A percentile compares a stretch with the other conserved stretches of the same genome.
These are phyloP conservation scores for Ptychochromis oligacanthus DNA, from an alignment of 2,113 vertebrate species.

Conservation along the genomic window DNA sequence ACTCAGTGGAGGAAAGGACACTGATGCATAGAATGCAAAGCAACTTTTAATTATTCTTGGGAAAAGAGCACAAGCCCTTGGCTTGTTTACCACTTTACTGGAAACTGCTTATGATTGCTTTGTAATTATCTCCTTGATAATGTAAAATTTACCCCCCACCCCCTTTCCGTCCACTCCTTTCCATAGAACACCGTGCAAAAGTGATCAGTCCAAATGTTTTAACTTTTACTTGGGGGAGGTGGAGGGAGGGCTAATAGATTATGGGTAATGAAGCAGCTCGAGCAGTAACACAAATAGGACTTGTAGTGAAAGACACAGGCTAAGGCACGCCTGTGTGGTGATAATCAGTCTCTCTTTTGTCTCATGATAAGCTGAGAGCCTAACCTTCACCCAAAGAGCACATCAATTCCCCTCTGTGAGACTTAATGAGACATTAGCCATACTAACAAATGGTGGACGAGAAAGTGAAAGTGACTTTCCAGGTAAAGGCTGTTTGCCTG, in stretches of 20 bases:
- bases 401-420: conserved; percentile 72
- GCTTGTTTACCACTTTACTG: conserved; percentile 77
- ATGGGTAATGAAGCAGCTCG: conserved; percentile 74
- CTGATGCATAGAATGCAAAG: conserved; percentile 71
- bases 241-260: conserved; percentile 69
- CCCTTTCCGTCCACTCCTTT: conserved; percentile 53
- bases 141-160: conserved; percentile 67
- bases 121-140: conserved; percentile 78
- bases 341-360: conserved; percentile 72
- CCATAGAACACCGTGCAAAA: conserved; percentile 44
- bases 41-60: conserved; percentile 75
- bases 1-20: conserved; percentile 64
- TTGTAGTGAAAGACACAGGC: conserved; percentile 61
- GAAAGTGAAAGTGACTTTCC: conserved; percentile 77
- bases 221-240: conserved; percentile 67
- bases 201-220: conserved; percentile 71
- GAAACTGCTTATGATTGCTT: conserved; percentile 77
- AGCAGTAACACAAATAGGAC: conserved; percentile 68
- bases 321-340: conserved; percentile 29
- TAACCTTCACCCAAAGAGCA: conserved; percentile 75
- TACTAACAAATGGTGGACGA: conserved; percentile 73
- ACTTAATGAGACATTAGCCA: conserved; percentile 77
- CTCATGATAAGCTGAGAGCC: conserved; percentile 65
- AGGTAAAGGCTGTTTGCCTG: conserved; percentile 72
- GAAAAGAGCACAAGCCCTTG: conserved; percentile 71